Conservation (phyloP, 2,797 vertebrate species). For the Fringilla coelebs region DNA sequence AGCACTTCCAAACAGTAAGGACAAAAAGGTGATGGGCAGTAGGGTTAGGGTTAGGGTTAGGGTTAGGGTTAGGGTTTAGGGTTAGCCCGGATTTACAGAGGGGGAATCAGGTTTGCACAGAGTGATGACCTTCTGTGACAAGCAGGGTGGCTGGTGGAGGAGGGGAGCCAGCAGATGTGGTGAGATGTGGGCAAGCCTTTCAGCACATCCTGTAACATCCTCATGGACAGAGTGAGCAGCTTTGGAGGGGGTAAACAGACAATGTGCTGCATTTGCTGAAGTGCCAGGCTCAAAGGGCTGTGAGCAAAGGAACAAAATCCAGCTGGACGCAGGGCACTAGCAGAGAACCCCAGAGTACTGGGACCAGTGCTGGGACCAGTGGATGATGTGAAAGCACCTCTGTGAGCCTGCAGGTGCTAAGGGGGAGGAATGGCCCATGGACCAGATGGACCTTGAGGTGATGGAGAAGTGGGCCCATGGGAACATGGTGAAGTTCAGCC, state of each 20-base stretch:
- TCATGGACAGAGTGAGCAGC: neutral
- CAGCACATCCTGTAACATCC: neutral
- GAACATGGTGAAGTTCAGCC: neutral
- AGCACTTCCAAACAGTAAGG: neutral
- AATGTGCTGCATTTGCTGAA: neutral
- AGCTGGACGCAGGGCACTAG: too few relatives aligned
- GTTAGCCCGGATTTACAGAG: neutral
- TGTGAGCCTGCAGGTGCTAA: neutral
- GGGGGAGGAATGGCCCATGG: fast-evolving
- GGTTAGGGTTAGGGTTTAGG: too few relatives aligned
- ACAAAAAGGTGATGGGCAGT: fast-evolving
- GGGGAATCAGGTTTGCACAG: neutral
- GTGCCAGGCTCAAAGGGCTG: neutral
- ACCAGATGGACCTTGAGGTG: neutral
- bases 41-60: too few relatives aligned
- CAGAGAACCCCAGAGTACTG: neutral
- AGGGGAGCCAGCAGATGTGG: neutral
- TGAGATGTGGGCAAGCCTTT: neutral
- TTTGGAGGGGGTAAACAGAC: fast-evolving
- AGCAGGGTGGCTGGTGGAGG: neutral
- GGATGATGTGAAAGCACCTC: neutral
- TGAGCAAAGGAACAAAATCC: neutral
- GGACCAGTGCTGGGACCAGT: too few relatives aligned
- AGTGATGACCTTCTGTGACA: neutral
- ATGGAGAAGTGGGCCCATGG: fast-evolving